Conservation (phyloP, 2,888 invertebrate species). For the Cephonodes hylas region DNA sequence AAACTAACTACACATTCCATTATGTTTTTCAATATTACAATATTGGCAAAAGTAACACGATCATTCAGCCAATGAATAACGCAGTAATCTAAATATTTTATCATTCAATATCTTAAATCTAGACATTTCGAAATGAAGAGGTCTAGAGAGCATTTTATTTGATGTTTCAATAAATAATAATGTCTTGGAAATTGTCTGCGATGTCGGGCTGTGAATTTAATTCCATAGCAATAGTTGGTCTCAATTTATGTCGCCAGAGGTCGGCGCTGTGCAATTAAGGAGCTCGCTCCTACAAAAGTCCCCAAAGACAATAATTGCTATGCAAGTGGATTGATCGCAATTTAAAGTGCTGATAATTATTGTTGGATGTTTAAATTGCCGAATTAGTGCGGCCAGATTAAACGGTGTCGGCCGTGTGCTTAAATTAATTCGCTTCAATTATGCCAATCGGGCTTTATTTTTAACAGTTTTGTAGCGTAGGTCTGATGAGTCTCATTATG, state of each 20-base stretch:
- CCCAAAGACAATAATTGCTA: conserved; percentile 35
- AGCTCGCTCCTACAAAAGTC: conserved; percentile 26
- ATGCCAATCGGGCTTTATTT: not conserved
- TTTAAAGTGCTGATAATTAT: conserved; percentile 41
- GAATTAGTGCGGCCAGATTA: conserved; percentile 17
- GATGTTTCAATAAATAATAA: not conserved
- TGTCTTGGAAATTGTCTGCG: not conserved
- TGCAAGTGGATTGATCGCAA: conserved; percentile 35
- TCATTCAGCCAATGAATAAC: conserved; percentile 1
- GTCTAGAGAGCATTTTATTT: not conserved
- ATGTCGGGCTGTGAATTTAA: conserved; percentile 25
- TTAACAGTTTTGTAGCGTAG: too few relatives aligned
- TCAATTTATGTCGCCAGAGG: conserved; percentile 28
- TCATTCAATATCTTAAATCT: not conserved
- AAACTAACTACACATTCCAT: not conserved
- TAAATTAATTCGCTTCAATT: not conserved
- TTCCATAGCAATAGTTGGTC: conserved; percentile 34
- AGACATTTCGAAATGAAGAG: not conserved
- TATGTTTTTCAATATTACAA: not conserved
- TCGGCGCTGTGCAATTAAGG: conserved; percentile 31
- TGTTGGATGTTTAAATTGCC: conserved; percentile 27
- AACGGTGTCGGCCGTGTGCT: not conserved
- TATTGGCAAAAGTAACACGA: not conserved
- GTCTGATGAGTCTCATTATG: too few relatives aligned
- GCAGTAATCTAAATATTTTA: not conserved